These are phyloP conservation scores for Leptopilina drosophilae DNA, from an alignment of 2,888 invertebrate species.

Conservation along the genomic window DNA sequence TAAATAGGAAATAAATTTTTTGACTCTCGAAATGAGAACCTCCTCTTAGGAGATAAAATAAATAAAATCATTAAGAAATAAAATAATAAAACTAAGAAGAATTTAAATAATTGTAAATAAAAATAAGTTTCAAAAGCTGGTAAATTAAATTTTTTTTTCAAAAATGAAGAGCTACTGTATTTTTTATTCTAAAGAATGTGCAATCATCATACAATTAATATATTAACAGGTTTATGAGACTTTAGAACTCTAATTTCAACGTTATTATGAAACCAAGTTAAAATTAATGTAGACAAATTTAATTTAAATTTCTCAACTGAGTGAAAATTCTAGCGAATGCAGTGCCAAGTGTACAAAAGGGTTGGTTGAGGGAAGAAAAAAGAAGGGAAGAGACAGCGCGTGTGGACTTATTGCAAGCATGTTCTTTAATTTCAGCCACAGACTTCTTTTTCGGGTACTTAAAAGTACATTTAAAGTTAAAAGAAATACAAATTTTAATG, in stretches of 20 bases:
- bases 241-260: slow-evolving; percentile 15
- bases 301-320: slow-evolving; percentile 23
- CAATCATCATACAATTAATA: not conserved
- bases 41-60: too few species aligned
- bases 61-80: too few species aligned
- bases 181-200: not conserved
- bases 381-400: too few species aligned
- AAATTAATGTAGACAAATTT: slow-evolving; percentile 31
- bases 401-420: not conserved
- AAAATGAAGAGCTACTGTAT: too few species aligned
- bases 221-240: slow-evolving; percentile 21
- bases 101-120: too few species aligned
- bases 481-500: too few species aligned
- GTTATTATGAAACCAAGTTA: not conserved
- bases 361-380: not conserved
- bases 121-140: too few species aligned
- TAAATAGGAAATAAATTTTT: too few species aligned
- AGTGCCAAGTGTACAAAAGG: not conserved
- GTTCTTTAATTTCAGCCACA: slow-evolving; percentile 26
- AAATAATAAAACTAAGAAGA: too few species aligned
- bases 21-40: too few species aligned
- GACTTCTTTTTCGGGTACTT: slow-evolving; percentile 18
- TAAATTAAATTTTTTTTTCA: too few species aligned
- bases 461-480: not conserved
- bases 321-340: not conserved